Conservation (phyloP, 1,140 invertebrate species). For the Lepeophtheirus salmonis region DNA sequence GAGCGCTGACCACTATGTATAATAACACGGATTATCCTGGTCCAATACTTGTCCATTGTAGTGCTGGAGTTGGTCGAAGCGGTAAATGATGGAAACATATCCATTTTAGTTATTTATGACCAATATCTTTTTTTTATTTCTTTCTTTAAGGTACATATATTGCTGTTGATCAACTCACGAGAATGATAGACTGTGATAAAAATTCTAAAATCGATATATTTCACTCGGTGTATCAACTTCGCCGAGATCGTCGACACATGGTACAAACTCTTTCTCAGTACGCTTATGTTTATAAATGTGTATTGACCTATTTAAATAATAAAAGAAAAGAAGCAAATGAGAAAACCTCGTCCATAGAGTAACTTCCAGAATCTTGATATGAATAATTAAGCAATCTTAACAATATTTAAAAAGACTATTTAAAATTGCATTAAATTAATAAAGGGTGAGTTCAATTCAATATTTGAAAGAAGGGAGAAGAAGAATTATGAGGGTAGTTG, state of each 20-base stretch:
- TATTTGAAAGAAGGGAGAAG: no score
- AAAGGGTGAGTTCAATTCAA: no score
- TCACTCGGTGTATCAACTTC: not conserved
- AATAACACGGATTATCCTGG: conserved; percentile 42
- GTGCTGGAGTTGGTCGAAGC: conserved; percentile 29
- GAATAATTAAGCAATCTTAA: no score
- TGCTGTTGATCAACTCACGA: not conserved
- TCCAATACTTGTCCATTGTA: conserved; percentile 82
- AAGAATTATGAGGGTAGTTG: no score
- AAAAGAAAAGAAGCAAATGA: no score
- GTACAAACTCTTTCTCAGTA: conserved; percentile 4
- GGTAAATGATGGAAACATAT: no score
- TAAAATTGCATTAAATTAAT: no score
- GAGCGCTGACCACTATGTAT: conserved; percentile 48
- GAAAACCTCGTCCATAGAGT: no score
- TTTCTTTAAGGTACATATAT: not conserved
- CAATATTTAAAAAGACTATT: no score
- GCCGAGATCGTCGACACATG: not conserved
- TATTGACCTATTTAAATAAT: not conserved
- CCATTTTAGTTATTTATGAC: no score
- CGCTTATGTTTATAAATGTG: conserved; percentile 8
- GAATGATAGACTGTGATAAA: not conserved
- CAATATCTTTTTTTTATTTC: no score
- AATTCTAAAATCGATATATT: conserved; percentile 4
- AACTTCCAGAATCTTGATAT: no score